phyloP scores from a whole-genome alignment of 2,113 vertebrate genomes.

The Oreochromis tanganicae region DNA sequence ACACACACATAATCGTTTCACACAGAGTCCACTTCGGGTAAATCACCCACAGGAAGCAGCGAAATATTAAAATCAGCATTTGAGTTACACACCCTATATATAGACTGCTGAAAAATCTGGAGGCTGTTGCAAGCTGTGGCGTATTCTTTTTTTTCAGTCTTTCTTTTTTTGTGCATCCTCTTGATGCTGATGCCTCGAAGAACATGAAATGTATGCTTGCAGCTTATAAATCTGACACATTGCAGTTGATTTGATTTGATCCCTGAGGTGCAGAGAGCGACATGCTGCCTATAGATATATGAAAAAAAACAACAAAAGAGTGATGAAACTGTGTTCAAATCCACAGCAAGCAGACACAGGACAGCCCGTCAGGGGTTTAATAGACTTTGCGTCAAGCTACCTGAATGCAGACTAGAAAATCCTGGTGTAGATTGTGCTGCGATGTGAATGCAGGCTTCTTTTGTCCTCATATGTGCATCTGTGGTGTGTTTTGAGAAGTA shows the following conservation, averaged over 20 bases:
- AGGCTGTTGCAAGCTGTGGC: conserved; percentile 34
- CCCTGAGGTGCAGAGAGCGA: background rate
- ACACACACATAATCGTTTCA: conserved; percentile 15
- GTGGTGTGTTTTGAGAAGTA: background rate
- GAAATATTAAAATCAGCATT: background rate
- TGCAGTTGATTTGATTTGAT: conserved; percentile 16
- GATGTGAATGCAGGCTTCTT: background rate
- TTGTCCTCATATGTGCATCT: background rate
- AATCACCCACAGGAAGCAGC: background rate
- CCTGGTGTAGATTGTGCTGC: background rate
- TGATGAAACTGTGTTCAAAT: conserved; percentile 23
- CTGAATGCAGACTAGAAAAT: background rate
- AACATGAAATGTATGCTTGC: background rate
- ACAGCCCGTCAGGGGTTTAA: background rate
- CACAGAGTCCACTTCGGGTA: background rate
- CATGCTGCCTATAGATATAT: background rate
- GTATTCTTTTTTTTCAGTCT: background rate
- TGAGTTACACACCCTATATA: conserved; percentile 5
- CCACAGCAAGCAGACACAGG: background rate
- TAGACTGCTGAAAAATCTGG: conserved; percentile 27
- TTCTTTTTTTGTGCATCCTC: conserved; percentile 9
- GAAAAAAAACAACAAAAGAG: background rate
- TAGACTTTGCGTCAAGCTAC: background rate
- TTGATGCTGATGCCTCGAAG: conserved; percentile 38
- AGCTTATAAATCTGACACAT: conserved; percentile 3